These are phyloP conservation scores for Pterocles gutturalis DNA, from an alignment of 2,113 vertebrate species.

Conservation along the genomic window DNA sequence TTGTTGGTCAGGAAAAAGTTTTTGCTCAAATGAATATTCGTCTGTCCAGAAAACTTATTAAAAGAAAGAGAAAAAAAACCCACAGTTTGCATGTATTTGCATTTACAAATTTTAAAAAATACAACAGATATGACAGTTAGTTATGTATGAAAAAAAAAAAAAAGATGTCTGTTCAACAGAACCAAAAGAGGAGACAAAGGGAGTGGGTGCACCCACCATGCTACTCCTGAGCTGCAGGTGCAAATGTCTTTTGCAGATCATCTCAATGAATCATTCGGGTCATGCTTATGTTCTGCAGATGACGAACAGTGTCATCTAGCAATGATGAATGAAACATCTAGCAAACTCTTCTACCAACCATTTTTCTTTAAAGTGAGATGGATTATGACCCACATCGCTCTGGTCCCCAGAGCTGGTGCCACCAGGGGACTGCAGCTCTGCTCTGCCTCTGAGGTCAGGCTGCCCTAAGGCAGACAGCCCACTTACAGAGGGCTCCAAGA, in stretches of 20 bases:
- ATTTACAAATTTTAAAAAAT: not conserved
- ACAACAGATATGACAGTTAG: not conserved
- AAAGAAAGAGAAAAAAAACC: not conserved
- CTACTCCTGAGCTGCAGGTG: not conserved
- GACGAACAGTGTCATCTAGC: no score
- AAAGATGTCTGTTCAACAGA: not conserved
- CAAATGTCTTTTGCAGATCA: not conserved
- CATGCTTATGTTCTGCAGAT: not conserved
- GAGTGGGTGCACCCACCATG: not conserved
- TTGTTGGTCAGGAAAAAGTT: conserved; percentile 91
- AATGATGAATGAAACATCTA: not conserved
- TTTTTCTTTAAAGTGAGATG: not conserved
- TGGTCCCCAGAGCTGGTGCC: not conserved
- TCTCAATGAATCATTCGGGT: not conserved
- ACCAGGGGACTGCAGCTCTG: not conserved
- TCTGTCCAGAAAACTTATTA: conserved; percentile 83
- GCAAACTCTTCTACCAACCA: not conserved
- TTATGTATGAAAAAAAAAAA: not conserved
- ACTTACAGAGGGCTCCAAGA: not conserved
- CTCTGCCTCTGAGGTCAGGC: not conserved
- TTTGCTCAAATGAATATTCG: conserved; percentile 89
- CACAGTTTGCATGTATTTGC: not conserved
- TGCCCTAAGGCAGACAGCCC: not conserved
- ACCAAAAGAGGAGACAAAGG: not conserved
- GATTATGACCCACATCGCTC: not conserved